Evolutionary conservation across 2,888 invertebrate genomes (phyloP).

Genomic region (Ochropacha duplaris): DNA sequence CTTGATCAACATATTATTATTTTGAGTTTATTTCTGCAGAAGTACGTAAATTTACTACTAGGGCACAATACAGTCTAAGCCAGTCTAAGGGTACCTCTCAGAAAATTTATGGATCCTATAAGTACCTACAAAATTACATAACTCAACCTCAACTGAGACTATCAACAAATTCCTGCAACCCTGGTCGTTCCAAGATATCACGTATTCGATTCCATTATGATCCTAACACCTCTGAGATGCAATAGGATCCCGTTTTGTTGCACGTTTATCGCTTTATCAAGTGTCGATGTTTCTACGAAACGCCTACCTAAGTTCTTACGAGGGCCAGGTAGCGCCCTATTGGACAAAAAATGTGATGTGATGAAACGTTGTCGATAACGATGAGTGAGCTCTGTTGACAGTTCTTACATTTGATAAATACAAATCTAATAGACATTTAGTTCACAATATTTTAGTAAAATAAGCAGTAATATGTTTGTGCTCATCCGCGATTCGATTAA

Average conservation of each 20-base stretch:
- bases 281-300: conserved; percentile 63
- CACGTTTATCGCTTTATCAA: conserved; percentile 44
- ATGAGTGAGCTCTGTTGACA: background rate
- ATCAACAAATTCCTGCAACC: background rate
- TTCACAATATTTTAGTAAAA: no score
- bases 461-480: no score
- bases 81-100: background rate
- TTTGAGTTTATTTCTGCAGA: no score
- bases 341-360: conserved; percentile 39
- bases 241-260: conserved; percentile 25
- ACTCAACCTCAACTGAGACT: background rate
- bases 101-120: no score
- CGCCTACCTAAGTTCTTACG: conserved; percentile 72
- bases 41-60: background rate
- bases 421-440: no score
- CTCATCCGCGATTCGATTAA: no score
- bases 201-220: background rate
- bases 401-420: background rate
- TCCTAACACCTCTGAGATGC: conserved; percentile 13
- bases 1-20: no score
- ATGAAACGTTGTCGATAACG: conserved; percentile 22
- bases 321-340: conserved; percentile 56
- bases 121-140: background rate
- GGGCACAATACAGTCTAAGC: background rate
- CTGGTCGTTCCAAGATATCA: background rate